Evolutionary conservation across 1,140 invertebrate genomes (phyloP).

Genomic region (Teleogryllus occipitalis): DNA sequence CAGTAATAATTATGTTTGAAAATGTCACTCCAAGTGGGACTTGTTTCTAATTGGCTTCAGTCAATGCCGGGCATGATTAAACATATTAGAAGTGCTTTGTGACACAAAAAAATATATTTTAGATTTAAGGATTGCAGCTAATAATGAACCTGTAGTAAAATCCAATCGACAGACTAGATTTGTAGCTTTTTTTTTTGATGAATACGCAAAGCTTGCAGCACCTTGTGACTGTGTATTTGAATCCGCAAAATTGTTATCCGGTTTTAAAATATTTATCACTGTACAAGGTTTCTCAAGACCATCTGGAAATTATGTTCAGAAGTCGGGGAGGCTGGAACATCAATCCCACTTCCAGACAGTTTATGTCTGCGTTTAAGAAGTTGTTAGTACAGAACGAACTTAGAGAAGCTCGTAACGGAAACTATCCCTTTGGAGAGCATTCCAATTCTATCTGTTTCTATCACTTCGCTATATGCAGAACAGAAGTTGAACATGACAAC

Average conservation of each 20-base stretch:
- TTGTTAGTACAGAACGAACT: neutral
- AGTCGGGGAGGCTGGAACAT: slow-evolving; percentile 31
- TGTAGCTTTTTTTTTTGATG: neutral
- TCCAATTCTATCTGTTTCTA: no score
- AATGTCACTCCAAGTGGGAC: no score
- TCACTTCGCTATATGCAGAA: no score
- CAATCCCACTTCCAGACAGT: slow-evolving; percentile 32
- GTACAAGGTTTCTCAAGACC: slow-evolving; percentile 36
- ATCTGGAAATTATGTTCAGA: slow-evolving; percentile 35
- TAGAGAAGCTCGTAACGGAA: neutral
- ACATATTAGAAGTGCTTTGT: neutral
- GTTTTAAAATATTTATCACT: slow-evolving; percentile 28
- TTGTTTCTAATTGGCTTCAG: no score
- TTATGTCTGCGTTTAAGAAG: slow-evolving; percentile 19
- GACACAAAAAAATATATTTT: neutral
- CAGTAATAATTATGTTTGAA: no score
- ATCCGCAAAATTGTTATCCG: neutral
- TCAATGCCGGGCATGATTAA: no score
- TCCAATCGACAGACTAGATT: slow-evolving; percentile 1
- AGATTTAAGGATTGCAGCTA: neutral
- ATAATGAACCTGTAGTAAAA: neutral
- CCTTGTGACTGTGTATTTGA: neutral
- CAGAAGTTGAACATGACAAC: no score
- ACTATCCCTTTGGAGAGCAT: no score
- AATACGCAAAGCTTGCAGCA: neutral